Evolutionary conservation across 2,888 invertebrate genomes (phyloP).

Genomic region (Drosophila suboccidentalis): DNA sequence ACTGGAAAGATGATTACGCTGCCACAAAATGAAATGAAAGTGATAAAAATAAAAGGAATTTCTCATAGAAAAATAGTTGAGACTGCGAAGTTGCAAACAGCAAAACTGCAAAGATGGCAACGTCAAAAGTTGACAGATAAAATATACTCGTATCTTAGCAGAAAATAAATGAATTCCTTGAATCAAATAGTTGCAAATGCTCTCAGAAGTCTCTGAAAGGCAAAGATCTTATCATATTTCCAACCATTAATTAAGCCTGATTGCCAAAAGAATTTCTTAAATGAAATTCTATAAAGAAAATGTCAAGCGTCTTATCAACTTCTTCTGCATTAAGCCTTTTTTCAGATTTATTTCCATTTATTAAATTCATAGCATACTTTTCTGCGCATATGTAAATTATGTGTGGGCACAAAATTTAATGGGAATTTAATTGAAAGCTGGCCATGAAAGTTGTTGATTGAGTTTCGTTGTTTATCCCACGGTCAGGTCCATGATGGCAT

Average conservation of each 20-base stretch:
- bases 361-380: background rate
- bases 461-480: slow-evolving; percentile 16
- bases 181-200: background rate
- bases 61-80: slow-evolving; percentile 33
- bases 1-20: slow-evolving; percentile 45
- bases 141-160: background rate
- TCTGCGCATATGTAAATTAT: slow-evolving; percentile 3
- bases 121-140: slow-evolving; percentile 24
- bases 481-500: slow-evolving; percentile 70
- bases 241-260: slow-evolving; percentile 4
- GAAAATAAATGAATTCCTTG: slow-evolving; percentile 12
- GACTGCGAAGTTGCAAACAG: slow-evolving; percentile 17
- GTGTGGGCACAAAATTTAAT: slow-evolving; percentile 1
- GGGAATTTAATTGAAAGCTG: background rate
- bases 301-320: background rate
- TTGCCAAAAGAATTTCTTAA: slow-evolving; percentile 8
- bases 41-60: slow-evolving; percentile 15
- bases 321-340: background rate
- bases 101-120: slow-evolving; percentile 11
- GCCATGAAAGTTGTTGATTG: background rate
- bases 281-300: slow-evolving; percentile 1
- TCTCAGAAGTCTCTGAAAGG: background rate
- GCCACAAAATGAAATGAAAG: slow-evolving; percentile 34
- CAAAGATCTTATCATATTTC: background rate
- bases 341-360: slow-evolving; percentile 2